Percentiles rank a stretch among this genome's conserved stretches.
These are phyloP conservation scores for Rutpela maculata DNA, from an alignment of 2,888 invertebrate species.

Conservation along the genomic window DNA sequence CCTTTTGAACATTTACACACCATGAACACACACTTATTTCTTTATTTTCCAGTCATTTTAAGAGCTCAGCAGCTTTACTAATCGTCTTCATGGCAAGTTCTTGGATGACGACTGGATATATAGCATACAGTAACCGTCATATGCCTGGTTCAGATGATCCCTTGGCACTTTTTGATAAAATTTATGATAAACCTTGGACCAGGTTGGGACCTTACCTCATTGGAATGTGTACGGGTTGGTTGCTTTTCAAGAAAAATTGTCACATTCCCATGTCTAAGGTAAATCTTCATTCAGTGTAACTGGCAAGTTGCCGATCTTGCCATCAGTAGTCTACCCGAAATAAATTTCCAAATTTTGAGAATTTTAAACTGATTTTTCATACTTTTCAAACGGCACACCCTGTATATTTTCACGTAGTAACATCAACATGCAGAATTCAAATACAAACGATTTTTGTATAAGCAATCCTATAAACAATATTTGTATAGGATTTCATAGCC, in stretches of 20 bases:
- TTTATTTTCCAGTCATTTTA: constrained; percentile 81
- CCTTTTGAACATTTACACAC: no score
- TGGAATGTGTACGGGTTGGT: constrained; percentile 90
- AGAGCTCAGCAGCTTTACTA: constrained; percentile 82
- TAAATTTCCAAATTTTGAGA: no score
- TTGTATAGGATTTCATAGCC: no score
- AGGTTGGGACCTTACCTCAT: constrained; percentile 89
- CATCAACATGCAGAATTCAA: no score
- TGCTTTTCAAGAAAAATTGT: constrained; percentile 88
- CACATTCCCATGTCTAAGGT: constrained; percentile 85
- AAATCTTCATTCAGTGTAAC: constrained; percentile 46
- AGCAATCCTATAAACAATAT: no score
- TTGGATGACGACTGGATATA: constrained; percentile 86
- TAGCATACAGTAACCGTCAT: constrained; percentile 87
- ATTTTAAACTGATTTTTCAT: no score
- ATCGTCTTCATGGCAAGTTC: constrained; percentile 84
- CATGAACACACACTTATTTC: background rate
- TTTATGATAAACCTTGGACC: constrained; percentile 94
- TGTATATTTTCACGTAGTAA: no score
- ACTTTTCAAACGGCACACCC: no score
- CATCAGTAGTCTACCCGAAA: no score
- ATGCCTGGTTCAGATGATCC: constrained; percentile 88
- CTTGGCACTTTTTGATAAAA: constrained; percentile 89
- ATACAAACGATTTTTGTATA: no score
- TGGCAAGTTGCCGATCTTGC: no score